phyloP scores from a whole-genome alignment of 2,797 vertebrate genomes.

The Coranthus polyacanthus region DNA sequence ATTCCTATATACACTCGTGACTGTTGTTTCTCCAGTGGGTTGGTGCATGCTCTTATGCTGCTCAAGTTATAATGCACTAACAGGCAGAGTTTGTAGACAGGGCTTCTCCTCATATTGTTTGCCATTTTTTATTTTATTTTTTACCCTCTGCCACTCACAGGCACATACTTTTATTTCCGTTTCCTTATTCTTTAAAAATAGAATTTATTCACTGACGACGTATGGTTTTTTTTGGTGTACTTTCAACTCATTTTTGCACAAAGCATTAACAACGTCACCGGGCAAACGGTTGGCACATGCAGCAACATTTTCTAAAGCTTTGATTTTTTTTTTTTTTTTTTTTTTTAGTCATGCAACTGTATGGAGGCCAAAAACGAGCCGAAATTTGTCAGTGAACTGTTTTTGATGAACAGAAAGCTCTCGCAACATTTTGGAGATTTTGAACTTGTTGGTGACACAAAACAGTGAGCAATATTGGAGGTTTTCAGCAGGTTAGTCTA shows the following conservation, averaged over 20 bases:
- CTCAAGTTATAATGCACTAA: constrained; percentile 62
- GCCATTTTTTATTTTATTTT: constrained; percentile 13
- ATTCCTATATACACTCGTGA: constrained; percentile 68
- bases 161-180: background rate
- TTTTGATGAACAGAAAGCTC: no score
- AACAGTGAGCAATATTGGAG: background rate
- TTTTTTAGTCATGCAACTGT: background rate
- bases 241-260: constrained; percentile 43
- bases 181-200: constrained; percentile 3
- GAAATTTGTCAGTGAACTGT: background rate
- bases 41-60: constrained; percentile 58
- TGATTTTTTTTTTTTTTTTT: background rate
- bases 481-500: background rate
- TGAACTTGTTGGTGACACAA: background rate
- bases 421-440: no score
- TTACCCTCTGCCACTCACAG: constrained; percentile 14
- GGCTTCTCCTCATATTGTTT: constrained; percentile 12
- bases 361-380: background rate
- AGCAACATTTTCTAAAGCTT: background rate
- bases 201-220: background rate
- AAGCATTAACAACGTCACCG: constrained; percentile 3
- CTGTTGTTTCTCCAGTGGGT: constrained; percentile 44
- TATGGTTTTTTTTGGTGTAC: background rate
- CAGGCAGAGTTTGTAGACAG: constrained; percentile 19
- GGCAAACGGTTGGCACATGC: no score